Base-by-base conservation (phyloP, 2,888 invertebrate species). In the Microchrysa polita region DNA sequence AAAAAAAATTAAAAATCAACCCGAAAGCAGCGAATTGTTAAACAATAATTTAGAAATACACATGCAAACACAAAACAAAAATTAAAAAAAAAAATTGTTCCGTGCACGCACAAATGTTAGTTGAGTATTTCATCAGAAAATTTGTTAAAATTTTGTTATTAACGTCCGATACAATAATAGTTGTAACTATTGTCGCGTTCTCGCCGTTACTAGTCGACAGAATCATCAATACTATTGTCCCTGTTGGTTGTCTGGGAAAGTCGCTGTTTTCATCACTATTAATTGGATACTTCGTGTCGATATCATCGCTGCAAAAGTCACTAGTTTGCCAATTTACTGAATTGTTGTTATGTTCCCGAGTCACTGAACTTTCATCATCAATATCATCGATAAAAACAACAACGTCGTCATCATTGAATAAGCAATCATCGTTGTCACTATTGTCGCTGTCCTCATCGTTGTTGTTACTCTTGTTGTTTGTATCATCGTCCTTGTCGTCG, bases 91-190 rank as follows among this genome's bases (percentile, higher is more conserved):
- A 40, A 61, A 59, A 9, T n/a, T 53, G 53, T 27, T 55, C 57
- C 60, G 72, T 72, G 72, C 72, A 59, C 72, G 72, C 60, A 60
- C 72, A 72, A 72, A 72, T 72, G 72, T 72, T 72, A 72, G 44
- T 72, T 72, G 55, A 48, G 20, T 27, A 72, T 55, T 27, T 60
- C 60, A 72, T 48, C 27, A 23, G 44, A 48, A 59, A 72, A 60
- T 59, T 72, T 72, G 59, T 72, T 72, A 60, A 72, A 60, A 72
- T 72, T 72, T 72, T 72, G 60, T 72, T 72, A 20, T 60, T 27
- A n/a, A n/a, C 48, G 16, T 18, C 10, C n/a, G 10, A 27, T 4
- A 23, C 10, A 53, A 67, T 67, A 23, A 71, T 60, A 18, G 22
- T 16, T 57, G 27, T 34, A 34, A 34, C 27, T 34, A 34, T 34